Evolutionary conservation across 2,113 vertebrate genomes (phyloP), one percentile per base, ranked within the genome.

Genomic region (Crypturellus undulatus): DNA sequence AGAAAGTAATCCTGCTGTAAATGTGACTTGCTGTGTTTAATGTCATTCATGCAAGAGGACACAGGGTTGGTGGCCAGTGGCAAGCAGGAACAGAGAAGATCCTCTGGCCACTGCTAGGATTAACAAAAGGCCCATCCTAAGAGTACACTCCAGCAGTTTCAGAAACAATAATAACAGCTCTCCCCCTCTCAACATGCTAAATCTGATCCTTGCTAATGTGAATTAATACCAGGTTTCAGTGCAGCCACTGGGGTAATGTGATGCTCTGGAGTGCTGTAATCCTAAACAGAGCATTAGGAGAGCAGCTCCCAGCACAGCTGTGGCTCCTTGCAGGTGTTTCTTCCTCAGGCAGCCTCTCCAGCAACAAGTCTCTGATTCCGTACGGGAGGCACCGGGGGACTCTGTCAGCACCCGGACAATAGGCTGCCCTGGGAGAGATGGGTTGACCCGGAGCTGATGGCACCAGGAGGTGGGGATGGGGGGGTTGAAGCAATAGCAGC

Each of bases 281-380:
- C 90, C 90, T 93, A 80, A 95, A 77, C 82, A 96, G 90, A 81
- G 82, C 91, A 83, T 95, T 93, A 84, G 81, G 71, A 90, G 79
- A 76, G 65, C 78, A 85, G 94, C 87, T 96, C 45, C 10, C 34
- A 4, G 52, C 71, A 93, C 91, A 94, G 84, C 84, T 89, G 79
- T 87, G 72, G 30, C 49, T 90, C 59, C 79, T 80, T 90, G 94
- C 84, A 94, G 78, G 86, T 86, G 83, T 89, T 93, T 78, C 62
- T 84, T 85, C 77, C 77, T 69, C 78, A 54, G 75, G 67, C 56
- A 93, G 77, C 79, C 67, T 58, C 83, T 84, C 72, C 88, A 84
- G 81, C 87, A 93, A 75, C 87, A 65, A 84, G 49, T 79, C 70
- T 87, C 60, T 81, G 56, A 30, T 49, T 70, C 47, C 60, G 58